phyloP scores from a whole-genome alignment of 37 sponge, comb jelly and placozoan genomes.

The Aphrocallistes beatrix region DNA sequence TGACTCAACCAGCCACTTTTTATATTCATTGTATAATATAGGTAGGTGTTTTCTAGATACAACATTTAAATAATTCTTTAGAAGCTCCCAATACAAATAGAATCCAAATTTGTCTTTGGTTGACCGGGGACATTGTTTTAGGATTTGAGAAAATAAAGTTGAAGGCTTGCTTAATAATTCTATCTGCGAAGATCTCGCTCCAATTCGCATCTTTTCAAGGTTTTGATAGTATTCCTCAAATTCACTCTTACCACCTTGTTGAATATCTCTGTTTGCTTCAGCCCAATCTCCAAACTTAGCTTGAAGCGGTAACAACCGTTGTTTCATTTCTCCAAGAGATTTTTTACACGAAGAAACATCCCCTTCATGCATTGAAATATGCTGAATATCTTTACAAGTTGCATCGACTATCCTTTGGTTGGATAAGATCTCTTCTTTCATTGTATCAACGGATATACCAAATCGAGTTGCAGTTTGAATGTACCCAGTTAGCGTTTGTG shows the following conservation, averaged over 20 bases:
- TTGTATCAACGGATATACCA: conserved; percentile 23
- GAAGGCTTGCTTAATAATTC: neutral
- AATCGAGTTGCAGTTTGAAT: neutral
- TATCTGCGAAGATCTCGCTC: neutral
- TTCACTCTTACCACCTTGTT: neutral
- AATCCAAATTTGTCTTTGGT: neutral
- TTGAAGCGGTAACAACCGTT: conserved; percentile 27
- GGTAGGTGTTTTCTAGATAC: neutral
- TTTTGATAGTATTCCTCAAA: neutral
- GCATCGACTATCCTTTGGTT: neutral
- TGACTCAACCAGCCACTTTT: neutral
- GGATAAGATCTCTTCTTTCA: neutral
- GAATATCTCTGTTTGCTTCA: neutral
- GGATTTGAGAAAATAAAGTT: neutral
- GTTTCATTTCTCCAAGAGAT: neutral
- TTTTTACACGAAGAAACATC: too few relatives aligned
- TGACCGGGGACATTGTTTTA: neutral
- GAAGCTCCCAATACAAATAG: neutral
- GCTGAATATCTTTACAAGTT: neutral
- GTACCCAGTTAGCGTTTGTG: neutral
- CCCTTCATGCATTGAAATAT: neutral
- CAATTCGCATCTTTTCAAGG: neutral
- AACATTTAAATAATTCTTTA: neutral
- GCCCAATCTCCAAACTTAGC: neutral
- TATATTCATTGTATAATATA: neutral